phyloP scores from a whole-genome alignment of 1,140 invertebrate species.

The Brachionus manjavacas region DNA sequence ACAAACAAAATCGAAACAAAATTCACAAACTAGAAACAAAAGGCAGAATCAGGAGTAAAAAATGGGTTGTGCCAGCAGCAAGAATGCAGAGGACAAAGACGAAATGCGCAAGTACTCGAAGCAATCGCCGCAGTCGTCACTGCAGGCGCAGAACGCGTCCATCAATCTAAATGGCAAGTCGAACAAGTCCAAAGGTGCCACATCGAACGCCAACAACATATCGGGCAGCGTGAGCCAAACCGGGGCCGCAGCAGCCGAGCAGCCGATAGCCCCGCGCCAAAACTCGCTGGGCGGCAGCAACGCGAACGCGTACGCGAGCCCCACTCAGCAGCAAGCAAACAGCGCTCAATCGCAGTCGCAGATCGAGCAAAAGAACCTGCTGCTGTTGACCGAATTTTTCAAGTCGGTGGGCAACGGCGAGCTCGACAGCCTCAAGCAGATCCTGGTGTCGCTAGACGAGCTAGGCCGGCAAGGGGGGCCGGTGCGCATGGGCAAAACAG shows the following conservation, averaged over 20 bases:
- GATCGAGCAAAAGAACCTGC: conserved; percentile 13
- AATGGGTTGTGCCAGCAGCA: conserved; percentile 42
- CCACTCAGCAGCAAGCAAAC: too few species aligned
- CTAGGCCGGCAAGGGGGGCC: not conserved
- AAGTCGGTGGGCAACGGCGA: conserved; percentile 32
- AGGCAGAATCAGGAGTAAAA: too few species aligned
- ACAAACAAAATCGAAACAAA: not conserved
- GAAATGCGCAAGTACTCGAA: conserved; percentile 34
- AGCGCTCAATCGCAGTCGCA: too few species aligned
- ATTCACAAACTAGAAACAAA: too few species aligned
- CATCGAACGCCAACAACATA: conserved; percentile 15
- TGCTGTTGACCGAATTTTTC: conserved; percentile 36
- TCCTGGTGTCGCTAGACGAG: conserved; percentile 10
- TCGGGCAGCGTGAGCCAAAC: not conserved
- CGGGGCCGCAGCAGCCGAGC: not conserved
- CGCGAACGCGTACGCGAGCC: not conserved
- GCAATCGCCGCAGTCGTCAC: conserved; percentile 11
- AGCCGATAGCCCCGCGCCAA: not conserved
- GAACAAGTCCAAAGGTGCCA: not conserved
- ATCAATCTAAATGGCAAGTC: not conserved
- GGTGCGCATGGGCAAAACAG: conserved; percentile 8
- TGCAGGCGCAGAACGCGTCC: conserved; percentile 18
- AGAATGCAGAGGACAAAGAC: conserved; percentile 33
- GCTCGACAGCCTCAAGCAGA: conserved; percentile 23
- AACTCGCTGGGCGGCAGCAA: too few species aligned